These are phyloP conservation scores for Zaprionus tsacasi DNA, from an alignment of 1,140 invertebrate genomes.

Conservation along the genomic window DNA sequence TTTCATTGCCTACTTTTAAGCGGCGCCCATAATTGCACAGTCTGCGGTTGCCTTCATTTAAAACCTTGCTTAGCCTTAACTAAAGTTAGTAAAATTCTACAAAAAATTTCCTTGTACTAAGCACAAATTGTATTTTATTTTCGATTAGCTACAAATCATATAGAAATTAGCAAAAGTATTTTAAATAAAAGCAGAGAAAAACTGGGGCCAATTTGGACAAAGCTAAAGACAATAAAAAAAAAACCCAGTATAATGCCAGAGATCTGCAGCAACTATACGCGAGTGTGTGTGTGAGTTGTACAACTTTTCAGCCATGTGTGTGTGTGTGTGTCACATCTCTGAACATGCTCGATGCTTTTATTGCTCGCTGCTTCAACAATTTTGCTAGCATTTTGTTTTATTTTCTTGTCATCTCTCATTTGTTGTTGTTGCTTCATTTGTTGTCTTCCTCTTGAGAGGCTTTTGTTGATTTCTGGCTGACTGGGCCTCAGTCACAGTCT, in stretches of 20 bases:
- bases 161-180: conserved; percentile 1
- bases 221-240: neutral
- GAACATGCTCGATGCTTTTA: conserved; percentile 27
- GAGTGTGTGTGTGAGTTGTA: neutral
- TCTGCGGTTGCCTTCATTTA: neutral
- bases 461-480: conserved; percentile 78
- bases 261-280: neutral
- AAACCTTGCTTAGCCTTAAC: neutral
- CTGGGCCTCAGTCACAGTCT: conserved; percentile 41
- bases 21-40: neutral
- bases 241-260: neutral
- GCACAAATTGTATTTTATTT: conserved; percentile 4
- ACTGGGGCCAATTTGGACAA: neutral
- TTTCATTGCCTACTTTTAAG: neutral
- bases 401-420: neutral
- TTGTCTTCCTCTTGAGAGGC: conserved; percentile 65
- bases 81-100: neutral
- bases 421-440: conserved; percentile 26
- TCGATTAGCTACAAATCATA: neutral
- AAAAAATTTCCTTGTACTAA: neutral
- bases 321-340: conserved; percentile 14
- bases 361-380: conserved; percentile 35
- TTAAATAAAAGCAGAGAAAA: neutral
- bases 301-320: neutral
- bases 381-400: conserved; percentile 36